Percentiles rank a stretch among this genome's conserved stretches.
Evolutionary conservation across 92 coral and sea anemone genomes (phyloP).

Genomic region (Palythoa grandiflora): DNA sequence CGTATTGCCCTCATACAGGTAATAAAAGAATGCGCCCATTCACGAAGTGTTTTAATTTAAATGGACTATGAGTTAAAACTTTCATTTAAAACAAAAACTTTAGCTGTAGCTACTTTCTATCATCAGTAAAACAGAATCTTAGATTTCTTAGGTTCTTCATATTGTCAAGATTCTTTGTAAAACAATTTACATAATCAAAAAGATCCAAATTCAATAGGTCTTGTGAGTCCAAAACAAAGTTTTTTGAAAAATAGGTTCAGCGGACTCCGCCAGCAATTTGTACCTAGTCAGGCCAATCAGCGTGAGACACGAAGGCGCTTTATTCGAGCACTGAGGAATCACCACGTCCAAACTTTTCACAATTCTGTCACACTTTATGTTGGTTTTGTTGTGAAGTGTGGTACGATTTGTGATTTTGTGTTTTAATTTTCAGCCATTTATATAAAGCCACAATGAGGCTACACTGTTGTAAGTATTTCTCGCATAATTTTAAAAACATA

Average conservation of each 20-base stretch:
- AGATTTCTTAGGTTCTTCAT: not conserved
- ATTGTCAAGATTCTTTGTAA: not conserved
- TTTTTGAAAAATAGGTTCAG: constrained; percentile 32
- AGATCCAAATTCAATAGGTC: not conserved
- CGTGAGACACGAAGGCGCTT: constrained; percentile 95
- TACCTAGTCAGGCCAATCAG: constrained; percentile 79
- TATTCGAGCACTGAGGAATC: constrained; percentile 63
- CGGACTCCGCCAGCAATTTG: constrained; percentile 57
- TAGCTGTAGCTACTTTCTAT: not conserved
- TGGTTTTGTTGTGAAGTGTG: not conserved
- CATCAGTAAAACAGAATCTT: not conserved
- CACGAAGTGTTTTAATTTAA: not conserved
- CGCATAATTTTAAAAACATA: not conserved
- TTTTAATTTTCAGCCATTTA: constrained; percentile 24
- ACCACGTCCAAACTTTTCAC: constrained; percentile 50
- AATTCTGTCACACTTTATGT: not conserved
- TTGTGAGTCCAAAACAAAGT: constrained; percentile 32
- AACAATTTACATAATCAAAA: not conserved
- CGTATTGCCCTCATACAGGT: constrained; percentile 15
- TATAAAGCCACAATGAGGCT: constrained; percentile 48
- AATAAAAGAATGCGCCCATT: not conserved
- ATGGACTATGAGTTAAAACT: not conserved
- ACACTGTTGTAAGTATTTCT: constrained; percentile 52
- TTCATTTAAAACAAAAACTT: not conserved
- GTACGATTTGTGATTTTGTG: constrained; percentile 16